Percentiles rank a stretch among this genome's conserved stretches.
These are phyloP conservation scores for Bungarus multicinctus DNA, from an alignment of 2,113 vertebrate genomes.

Conservation along the genomic window DNA sequence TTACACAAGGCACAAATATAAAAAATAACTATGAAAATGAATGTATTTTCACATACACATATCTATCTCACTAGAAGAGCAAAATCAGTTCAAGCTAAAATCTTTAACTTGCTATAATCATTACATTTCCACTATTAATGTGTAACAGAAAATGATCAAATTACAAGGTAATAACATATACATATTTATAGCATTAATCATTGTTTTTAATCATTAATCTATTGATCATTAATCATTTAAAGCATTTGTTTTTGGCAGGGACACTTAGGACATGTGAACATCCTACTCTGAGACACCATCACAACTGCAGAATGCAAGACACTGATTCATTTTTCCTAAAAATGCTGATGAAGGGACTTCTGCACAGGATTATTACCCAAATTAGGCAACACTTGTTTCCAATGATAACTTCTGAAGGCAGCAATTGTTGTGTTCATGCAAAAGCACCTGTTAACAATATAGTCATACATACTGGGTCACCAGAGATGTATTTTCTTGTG, in stretches of 20 bases:
- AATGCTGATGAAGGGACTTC: neutral
- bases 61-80: neutral
- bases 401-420: neutral
- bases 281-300: neutral
- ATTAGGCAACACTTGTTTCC: neutral
- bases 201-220: neutral
- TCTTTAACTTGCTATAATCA: neutral
- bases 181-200: neutral
- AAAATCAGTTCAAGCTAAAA: neutral
- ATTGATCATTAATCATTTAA: no score
- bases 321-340: neutral
- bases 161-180: neutral
- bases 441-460: neutral
- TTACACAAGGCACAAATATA: neutral
- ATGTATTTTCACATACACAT: neutral
- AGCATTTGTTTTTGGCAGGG: neutral
- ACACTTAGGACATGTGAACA: neutral
- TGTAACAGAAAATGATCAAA: neutral
- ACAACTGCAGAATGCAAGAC: neutral
- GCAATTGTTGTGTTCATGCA: neutral
- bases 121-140: neutral
- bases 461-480: neutral
- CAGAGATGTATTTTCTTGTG: neutral
- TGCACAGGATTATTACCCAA: neutral
- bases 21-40: neutral